A percentile compares a stretch with the other conserved stretches of the same genome.
Evolutionary conservation across 2,113 vertebrate species (phyloP).

Genomic region (Cnemophilus loriae): DNA sequence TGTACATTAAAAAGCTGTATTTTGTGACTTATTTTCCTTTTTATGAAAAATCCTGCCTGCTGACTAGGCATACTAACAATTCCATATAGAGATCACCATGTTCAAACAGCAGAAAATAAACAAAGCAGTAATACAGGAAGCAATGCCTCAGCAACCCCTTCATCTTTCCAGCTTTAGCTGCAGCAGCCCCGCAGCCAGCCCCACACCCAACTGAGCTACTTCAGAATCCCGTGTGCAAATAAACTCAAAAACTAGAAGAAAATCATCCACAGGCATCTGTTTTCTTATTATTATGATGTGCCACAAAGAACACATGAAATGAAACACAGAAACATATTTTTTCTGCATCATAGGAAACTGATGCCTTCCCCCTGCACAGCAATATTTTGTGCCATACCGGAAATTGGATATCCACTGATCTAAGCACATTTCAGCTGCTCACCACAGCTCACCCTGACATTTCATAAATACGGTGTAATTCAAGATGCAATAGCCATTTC

Average conservation of each 20-base stretch:
- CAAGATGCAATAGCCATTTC: constrained; percentile 3
- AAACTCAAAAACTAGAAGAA: not conserved
- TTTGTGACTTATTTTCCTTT: not conserved
- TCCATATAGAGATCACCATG: not conserved
- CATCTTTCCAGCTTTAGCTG: not conserved
- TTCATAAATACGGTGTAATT: not conserved
- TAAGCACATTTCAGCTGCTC: not conserved
- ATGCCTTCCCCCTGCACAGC: not conserved
- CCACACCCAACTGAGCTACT: not conserved
- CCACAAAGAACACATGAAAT: not conserved
- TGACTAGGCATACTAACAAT: not conserved
- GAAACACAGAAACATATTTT: not conserved
- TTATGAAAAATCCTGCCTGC: not conserved
- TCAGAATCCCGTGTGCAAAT: not conserved
- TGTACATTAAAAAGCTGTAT: not conserved
- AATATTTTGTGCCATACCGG: not conserved
- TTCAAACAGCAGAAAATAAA: not conserved
- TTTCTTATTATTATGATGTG: not conserved
- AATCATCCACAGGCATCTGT: not conserved
- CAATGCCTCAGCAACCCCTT: not conserved
- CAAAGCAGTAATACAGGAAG: not conserved
- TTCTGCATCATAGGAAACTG: not conserved
- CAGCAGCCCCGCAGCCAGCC: not conserved
- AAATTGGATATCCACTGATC: not conserved
- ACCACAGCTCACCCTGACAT: not conserved